These are phyloP conservation scores for Dryocosmus kuriphilus DNA, from an alignment of 2,888 invertebrate species.

Conservation along the genomic window DNA sequence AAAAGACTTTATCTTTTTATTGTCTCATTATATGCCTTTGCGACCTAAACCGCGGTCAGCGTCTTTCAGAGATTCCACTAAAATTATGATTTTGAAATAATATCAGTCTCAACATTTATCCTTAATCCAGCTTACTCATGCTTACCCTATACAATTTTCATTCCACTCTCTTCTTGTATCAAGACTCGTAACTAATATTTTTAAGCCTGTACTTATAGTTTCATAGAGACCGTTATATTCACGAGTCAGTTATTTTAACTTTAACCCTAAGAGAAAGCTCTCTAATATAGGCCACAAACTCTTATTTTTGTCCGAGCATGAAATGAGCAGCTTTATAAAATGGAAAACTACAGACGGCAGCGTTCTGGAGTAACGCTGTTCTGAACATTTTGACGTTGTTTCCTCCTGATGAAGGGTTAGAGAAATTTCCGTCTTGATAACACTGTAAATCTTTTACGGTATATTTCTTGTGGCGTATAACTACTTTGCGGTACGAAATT, in stretches of 20 bases:
- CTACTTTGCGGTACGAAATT: constrained; percentile 69
- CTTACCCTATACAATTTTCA: not conserved
- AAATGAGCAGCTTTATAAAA: constrained; percentile 1
- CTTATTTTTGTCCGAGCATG: not conserved
- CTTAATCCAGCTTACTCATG: not conserved
- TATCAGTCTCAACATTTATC: no score
- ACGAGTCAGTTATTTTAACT: not conserved
- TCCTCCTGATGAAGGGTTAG: constrained; percentile 33
- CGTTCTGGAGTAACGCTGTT: not conserved
- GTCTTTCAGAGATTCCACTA: no score
- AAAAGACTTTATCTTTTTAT: not conserved
- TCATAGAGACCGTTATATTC: not conserved
- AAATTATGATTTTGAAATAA: no score
- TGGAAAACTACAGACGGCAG: not conserved
- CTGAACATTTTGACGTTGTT: constrained; percentile 13
- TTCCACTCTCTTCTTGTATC: no score
- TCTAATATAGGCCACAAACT: not conserved
- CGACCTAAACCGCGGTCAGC: no score
- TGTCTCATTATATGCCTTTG: not conserved
- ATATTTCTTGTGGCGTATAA: constrained; percentile 50
- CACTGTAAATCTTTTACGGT: constrained; percentile 53
- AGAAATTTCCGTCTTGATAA: constrained; percentile 42
- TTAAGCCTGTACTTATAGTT: not conserved
- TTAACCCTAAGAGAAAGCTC: not conserved
- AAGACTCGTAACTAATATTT: not conserved